phyloP scores from a whole-genome alignment of 2,113 vertebrate species.

The Ahaetulla prasina region DNA sequence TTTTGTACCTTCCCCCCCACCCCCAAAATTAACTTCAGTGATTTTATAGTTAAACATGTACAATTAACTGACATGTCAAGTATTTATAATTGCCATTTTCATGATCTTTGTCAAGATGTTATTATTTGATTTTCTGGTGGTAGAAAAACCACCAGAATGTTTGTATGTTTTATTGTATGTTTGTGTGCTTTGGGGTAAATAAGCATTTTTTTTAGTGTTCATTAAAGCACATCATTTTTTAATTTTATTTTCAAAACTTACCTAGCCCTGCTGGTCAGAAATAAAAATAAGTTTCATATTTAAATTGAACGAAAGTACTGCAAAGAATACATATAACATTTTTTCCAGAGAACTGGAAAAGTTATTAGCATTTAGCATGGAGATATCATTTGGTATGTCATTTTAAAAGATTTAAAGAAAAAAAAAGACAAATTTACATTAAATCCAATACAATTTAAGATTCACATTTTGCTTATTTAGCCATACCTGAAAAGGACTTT shows the following conservation, averaged over 20 bases:
- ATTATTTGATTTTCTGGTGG: background rate
- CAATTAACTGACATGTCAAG: background rate
- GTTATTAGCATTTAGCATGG: background rate
- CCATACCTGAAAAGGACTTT: background rate
- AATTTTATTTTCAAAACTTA: background rate
- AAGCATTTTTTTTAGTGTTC: background rate
- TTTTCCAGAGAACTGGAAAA: background rate
- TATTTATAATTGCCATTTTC: background rate
- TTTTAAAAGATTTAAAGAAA: background rate
- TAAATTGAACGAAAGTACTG: background rate
- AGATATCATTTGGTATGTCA: background rate
- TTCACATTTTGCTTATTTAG: background rate
- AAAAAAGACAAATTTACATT: background rate
- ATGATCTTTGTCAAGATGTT: background rate
- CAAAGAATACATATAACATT: background rate
- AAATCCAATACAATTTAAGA: background rate
- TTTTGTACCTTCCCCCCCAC: background rate
- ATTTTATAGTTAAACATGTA: background rate
- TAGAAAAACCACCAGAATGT: background rate
- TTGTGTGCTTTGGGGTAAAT: background rate
- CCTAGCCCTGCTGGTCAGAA: background rate
- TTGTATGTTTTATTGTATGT: background rate
- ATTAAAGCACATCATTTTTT: background rate
- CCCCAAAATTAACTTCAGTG: background rate
- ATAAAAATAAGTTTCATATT: background rate